A percentile compares a stretch with the other conserved stretches of the same genome.
These are phyloP conservation scores for Crocodylus rhombifer DNA, from an alignment of 2,797 vertebrate genomes.

Conservation along the genomic window DNA sequence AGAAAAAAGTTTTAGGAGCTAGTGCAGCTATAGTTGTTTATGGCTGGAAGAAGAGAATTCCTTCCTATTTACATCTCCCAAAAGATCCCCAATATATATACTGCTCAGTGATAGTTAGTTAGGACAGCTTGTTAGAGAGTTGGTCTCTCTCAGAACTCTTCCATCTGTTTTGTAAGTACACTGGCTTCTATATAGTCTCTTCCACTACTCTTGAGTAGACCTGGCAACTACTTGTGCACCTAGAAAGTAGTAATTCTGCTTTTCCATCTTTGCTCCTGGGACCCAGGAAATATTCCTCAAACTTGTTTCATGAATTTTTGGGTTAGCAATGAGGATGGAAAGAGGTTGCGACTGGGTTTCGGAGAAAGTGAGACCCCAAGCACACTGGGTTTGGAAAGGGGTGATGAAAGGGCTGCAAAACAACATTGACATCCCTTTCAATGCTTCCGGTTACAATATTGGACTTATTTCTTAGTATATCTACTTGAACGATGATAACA, in stretches of 20 bases:
- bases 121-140: neutral
- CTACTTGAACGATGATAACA: no score
- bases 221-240: neutral
- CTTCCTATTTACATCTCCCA: neutral
- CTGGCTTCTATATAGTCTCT: neutral
- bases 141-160: neutral
- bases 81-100: no score
- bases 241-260: neutral
- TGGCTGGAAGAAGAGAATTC: neutral
- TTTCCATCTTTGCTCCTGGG: neutral
- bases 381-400: no score
- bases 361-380: no score
- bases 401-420: no score
- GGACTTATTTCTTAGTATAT: no score
- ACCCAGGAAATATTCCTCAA: neutral
- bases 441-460: no score
- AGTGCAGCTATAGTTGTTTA: neutral
- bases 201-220: neutral
- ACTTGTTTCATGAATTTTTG: neutral
- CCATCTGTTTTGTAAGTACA: neutral
- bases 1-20: neutral
- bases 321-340: neutral
- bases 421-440: no score
- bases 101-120: neutral
- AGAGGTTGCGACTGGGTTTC: no score